These are phyloP conservation scores for Dipodomys ordii DNA, from an alignment of 2,113 vertebrate species.

Conservation along the genomic window DNA sequence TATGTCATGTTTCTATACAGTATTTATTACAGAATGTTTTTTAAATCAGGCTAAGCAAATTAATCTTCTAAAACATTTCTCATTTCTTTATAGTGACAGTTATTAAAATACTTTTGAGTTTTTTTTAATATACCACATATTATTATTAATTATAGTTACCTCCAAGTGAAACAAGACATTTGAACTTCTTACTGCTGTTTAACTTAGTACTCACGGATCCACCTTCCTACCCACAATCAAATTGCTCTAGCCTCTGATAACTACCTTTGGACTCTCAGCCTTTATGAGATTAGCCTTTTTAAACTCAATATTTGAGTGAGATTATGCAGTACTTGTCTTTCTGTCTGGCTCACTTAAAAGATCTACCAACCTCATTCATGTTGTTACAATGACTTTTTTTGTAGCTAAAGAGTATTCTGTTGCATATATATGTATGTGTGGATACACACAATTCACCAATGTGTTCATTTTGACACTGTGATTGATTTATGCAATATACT, in stretches of 20 bases:
- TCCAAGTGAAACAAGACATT: not conserved
- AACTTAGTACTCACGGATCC: not conserved
- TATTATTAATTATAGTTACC: not conserved
- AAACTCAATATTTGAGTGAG: not conserved
- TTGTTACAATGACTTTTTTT: not conserved
- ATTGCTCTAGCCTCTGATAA: not conserved
- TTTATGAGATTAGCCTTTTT: not conserved
- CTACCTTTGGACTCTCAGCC: not conserved
- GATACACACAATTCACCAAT: no score
- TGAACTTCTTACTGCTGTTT: not conserved
- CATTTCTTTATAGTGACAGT: not conserved
- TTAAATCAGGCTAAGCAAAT: not conserved
- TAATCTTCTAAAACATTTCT: not conserved
- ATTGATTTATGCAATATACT: no score
- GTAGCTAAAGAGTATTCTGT: not conserved
- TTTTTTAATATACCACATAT: not conserved
- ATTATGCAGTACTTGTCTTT: not conserved
- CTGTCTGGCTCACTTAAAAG: not conserved
- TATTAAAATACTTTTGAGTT: not conserved
- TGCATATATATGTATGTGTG: not conserved
- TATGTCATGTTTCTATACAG: not conserved
- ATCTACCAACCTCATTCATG: not conserved
- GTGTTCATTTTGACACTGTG: no score
- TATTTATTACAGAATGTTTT: not conserved
- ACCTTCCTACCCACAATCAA: no score